A percentile compares a stretch with the other conserved stretches of the same genome.
phyloP scores from a whole-genome alignment of 2,888 invertebrate genomes.

The Frankliniella fusca region DNA sequence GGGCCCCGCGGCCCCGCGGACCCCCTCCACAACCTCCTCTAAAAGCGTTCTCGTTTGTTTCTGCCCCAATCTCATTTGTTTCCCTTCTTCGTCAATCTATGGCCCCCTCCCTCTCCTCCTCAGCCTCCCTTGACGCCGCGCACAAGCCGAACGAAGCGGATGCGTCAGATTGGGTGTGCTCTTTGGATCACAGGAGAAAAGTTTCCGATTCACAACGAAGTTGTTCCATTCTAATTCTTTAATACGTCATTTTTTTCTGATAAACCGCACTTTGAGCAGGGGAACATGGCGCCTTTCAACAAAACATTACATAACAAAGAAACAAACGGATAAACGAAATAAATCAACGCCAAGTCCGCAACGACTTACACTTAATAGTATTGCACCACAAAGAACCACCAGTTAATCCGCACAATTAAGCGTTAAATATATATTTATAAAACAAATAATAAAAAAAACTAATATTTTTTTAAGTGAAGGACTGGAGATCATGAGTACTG shows the following conservation, averaged over 20 bases:
- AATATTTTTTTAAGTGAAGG: neutral
- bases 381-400: neutral
- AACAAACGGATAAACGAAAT: neutral
- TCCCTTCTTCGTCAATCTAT: neutral
- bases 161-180: neutral
- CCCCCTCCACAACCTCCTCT: neutral
- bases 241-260: slow-evolving; percentile 5
- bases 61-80: slow-evolving; percentile 20
- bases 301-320: neutral
- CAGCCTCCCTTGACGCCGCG: neutral
- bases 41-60: slow-evolving; percentile 4
- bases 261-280: slow-evolving; percentile 21
- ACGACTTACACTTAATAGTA: neutral
- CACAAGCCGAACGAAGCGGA: neutral
- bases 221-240: neutral
- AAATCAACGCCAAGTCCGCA: slow-evolving; percentile 2
- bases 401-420: too few species aligned
- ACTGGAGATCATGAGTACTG: neutral
- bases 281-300: neutral
- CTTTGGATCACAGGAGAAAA: too few species aligned
- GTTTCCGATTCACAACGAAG: too few species aligned
- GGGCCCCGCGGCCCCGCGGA: neutral
- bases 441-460: too few species aligned
- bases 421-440: too few species aligned
- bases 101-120: neutral